phyloP scores from a whole-genome alignment of 2,797 vertebrate species.

The Thalassophryne amazonica region DNA sequence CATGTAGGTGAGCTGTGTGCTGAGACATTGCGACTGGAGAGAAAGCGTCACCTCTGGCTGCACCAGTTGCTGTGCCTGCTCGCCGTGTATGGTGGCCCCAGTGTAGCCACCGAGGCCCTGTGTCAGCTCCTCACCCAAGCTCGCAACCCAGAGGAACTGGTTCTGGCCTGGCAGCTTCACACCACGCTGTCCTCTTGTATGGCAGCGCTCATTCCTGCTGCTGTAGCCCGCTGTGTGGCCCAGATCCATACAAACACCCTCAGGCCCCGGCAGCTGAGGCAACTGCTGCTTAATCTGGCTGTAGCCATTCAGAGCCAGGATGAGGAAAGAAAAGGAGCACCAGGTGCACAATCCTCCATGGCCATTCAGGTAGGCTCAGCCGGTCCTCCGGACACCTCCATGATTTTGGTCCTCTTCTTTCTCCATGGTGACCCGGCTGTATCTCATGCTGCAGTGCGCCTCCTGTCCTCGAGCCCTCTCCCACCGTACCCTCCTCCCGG shows the following conservation, averaged over 20 bases:
- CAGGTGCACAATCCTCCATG: slow-evolving; percentile 72
- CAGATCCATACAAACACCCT: slow-evolving; percentile 86
- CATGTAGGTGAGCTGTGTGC: slow-evolving; percentile 86
- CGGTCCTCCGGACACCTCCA: slow-evolving; percentile 81
- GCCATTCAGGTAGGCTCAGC: slow-evolving; percentile 79
- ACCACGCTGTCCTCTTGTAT: slow-evolving; percentile 84
- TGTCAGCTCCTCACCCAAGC: slow-evolving; percentile 87
- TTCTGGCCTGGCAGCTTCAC: slow-evolving; percentile 87
- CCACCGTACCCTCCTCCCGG: slow-evolving; percentile 80
- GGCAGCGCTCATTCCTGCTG: slow-evolving; percentile 80
- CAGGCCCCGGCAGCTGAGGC: slow-evolving; percentile 77
- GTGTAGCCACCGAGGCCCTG: slow-evolving; percentile 86
- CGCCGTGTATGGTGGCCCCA: slow-evolving; percentile 85
- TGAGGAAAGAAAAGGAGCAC: slow-evolving; percentile 64
- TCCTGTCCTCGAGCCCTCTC: slow-evolving; percentile 85
- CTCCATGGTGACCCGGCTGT: slow-evolving; percentile 82
- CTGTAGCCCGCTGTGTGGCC: slow-evolving; percentile 83
- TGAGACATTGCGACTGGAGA: slow-evolving; percentile 86
- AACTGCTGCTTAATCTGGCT: slow-evolving; percentile 86
- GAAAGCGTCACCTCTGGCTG: slow-evolving; percentile 91
- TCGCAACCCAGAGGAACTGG: slow-evolving; percentile 85
- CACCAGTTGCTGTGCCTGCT: slow-evolving; percentile 90
- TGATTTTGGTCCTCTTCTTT: slow-evolving; percentile 86
- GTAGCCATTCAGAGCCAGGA: slow-evolving; percentile 81
- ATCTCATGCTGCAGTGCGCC: slow-evolving; percentile 79